A percentile compares a stretch with the other conserved stretches of the same genome.
phyloP scores from a whole-genome alignment of 2,113 vertebrate genomes.

The Buteo buteo region DNA sequence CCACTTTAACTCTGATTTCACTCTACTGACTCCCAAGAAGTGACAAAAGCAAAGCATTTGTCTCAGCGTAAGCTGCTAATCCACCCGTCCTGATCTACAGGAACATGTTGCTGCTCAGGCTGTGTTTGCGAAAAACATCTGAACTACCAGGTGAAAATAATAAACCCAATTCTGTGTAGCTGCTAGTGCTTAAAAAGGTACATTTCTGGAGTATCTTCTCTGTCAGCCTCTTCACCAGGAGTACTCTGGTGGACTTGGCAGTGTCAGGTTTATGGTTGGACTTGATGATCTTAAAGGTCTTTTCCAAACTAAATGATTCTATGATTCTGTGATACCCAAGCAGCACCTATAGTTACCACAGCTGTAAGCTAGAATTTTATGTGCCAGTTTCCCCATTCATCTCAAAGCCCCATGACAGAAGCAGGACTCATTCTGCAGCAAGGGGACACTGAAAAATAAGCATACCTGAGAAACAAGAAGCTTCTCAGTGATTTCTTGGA shows the following conservation, averaged over 20 bases:
- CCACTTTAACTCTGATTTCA: background rate
- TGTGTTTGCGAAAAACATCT: background rate
- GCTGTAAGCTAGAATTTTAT: background rate
- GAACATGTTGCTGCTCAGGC: background rate
- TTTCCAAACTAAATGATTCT: background rate
- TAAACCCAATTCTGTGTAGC: background rate
- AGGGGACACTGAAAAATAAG: background rate
- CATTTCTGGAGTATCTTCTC: background rate
- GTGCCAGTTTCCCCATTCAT: rapidly evolving
- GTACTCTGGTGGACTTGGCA: background rate
- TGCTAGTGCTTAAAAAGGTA: background rate
- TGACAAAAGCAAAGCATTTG: background rate
- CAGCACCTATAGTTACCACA: background rate
- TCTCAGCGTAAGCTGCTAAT: background rate
- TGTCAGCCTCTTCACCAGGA: background rate
- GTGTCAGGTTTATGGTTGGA: background rate
- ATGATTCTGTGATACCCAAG: background rate
- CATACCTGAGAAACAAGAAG: background rate
- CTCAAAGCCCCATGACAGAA: background rate
- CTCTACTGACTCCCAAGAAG: background rate
- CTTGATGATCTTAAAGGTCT: background rate
- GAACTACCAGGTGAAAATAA: background rate
- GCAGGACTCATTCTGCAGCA: background rate
- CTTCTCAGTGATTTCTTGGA: background rate
- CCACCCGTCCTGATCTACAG: background rate